Conservation (phyloP, 1,140 invertebrate genomes). For the Drosophila pseudoananassae region DNA sequence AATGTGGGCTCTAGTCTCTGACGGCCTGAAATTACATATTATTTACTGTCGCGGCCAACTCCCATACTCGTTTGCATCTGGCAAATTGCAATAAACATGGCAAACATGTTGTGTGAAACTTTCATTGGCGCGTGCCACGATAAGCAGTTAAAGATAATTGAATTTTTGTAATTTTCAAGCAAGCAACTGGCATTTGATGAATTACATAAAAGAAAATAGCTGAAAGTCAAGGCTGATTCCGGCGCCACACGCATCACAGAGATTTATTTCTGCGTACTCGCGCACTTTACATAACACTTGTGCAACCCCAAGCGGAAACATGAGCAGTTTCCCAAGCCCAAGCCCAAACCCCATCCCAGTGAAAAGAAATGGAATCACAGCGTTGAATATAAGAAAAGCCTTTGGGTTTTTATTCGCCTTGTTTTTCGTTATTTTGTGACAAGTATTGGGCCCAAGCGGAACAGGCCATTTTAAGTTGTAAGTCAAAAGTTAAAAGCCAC, state of each 20-base stretch:
- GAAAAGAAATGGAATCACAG: conserved; percentile 15
- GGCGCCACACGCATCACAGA: conserved; percentile 28
- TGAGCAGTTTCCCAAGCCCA: conserved; percentile 35
- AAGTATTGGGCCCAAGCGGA: conserved; percentile 36
- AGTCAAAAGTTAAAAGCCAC: conserved; percentile 26
- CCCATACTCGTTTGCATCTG: conserved; percentile 39
- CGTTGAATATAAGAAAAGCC: conserved; percentile 11
- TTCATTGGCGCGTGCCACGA: conserved; percentile 60
- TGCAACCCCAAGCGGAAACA: conserved; percentile 60
- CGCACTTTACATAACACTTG: conserved; percentile 58
- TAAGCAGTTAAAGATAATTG: conserved; percentile 55
- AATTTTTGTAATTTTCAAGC: conserved; percentile 46
- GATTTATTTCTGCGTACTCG: conserved; percentile 25
- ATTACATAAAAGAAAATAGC: conserved; percentile 54
- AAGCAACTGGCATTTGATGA: conserved; percentile 38
- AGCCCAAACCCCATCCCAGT: conserved; percentile 16
- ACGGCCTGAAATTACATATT: conserved; percentile 25
- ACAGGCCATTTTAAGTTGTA: conserved; percentile 17
- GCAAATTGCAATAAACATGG: conserved; percentile 36
- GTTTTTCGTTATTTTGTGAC: conserved; percentile 8
- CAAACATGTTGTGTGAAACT: conserved; percentile 24
- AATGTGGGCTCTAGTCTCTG: conserved; percentile 18
- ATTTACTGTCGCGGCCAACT: conserved; percentile 28
- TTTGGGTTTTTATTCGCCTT: neutral
- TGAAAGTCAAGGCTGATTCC: conserved; percentile 58